These are phyloP conservation scores for Caenorhabditis sp. DNA, from an alignment of 2,888 invertebrate genomes.

Conservation along the genomic window DNA sequence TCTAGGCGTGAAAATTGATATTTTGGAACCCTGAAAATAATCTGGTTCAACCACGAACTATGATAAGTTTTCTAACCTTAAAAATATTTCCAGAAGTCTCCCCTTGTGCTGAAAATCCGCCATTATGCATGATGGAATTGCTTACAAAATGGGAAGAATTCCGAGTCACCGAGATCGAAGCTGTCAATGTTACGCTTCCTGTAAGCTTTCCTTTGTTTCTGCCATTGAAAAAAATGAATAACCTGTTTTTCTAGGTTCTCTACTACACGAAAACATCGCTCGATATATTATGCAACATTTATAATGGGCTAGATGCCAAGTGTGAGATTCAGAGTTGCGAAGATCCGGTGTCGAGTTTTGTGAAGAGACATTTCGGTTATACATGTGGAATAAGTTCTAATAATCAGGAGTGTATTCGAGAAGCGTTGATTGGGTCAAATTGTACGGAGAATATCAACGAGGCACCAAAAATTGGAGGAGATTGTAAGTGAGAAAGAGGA, in stretches of 20 bases:
- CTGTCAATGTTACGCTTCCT: constrained; percentile 31
- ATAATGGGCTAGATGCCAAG: constrained; percentile 17
- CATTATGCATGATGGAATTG: constrained; percentile 34
- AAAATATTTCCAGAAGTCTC: no score
- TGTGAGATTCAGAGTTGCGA: constrained; percentile 7
- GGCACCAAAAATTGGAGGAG: constrained; percentile 33
- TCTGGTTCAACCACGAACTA: no score
- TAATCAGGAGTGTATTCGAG: constrained; percentile 22
- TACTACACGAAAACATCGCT: constrained; percentile 31
- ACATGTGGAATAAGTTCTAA: neutral
- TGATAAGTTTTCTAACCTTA: no score
- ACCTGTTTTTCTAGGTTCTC: constrained; percentile 12
- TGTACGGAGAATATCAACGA: constrained; percentile 20
- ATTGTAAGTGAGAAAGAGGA: no score
- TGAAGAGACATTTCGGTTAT: constrained; percentile 8
- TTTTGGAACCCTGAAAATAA: no score
- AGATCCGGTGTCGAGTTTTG: constrained; percentile 22
- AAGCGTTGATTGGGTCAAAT: constrained; percentile 11
- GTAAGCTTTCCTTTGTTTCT: constrained; percentile 13
- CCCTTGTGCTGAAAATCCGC: constrained; percentile 25
- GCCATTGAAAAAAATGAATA: no score
- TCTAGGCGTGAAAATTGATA: no score
- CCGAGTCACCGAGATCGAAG: constrained; percentile 21
- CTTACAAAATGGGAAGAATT: constrained; percentile 36
- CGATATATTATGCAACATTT: constrained; percentile 21